Base-by-base conservation (phyloP, 2,888 invertebrate genomes). In the Reticulitermes lucifugus region DNA sequence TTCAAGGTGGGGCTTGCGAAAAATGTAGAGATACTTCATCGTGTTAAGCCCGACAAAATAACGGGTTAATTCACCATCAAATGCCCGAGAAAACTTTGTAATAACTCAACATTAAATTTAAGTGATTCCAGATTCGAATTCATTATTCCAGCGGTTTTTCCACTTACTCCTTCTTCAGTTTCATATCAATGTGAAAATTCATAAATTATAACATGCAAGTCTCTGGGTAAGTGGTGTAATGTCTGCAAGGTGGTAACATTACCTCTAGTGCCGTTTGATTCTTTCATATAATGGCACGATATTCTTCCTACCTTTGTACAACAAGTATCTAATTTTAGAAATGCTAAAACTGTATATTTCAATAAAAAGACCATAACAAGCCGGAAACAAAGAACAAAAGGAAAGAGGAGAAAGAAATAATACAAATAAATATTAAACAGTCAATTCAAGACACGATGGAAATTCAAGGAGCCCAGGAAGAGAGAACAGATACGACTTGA, bases 381-480 rank as follows among this genome's bases (percentile, higher is more conserved):
- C n/a, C n/a, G 59, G 22, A 65, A n/a, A 41, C 18, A 81, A n/a
- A 29, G 41, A 41, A 60, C 41, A 22, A 81, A 43, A 65, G n/a
- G n/a, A 41, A 81, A 14, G 18, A 60, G 80, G 29, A 55, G n/a
- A 79, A 60, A 70, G 70, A 81, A 81, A 81, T 81, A 81, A 81
- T 81, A 81, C 81, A 81, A 81, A 81, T 81, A 81, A 70, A 81
- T 81, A 81, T 81, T 81, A 70, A 81, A 81, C n/a, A 81, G 81
- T 81, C 81, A 81, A 81, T 81, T 81, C 81, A 81, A 65, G 81
- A 65, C 81, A 81, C 22, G 65, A 65, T 65, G 81, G 43, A 35
- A 65, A 70, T 81, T 81, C 55, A 46, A 81, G 65, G 41, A 18
- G 65, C 22, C 59, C 14, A 9, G 80, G 59, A 35, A 55, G 10